These are phyloP conservation scores for Enteromius mattozi DNA, from an alignment of 2,797 vertebrate species.

Conservation along the genomic window DNA sequence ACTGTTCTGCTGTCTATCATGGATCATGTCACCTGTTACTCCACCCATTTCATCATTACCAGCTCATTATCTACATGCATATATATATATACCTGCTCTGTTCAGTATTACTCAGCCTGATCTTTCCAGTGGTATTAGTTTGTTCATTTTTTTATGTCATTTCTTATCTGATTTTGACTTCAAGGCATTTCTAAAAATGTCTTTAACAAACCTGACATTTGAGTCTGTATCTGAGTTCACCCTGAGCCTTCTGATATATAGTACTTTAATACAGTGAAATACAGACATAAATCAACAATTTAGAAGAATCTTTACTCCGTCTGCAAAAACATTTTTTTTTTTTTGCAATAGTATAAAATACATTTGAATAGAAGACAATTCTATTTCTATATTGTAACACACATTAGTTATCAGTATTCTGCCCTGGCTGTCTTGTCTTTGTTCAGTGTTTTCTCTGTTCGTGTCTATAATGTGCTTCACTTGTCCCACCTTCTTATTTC, in stretches of 20 bases:
- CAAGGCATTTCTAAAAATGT: background rate
- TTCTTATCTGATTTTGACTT: background rate
- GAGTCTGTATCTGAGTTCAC: no score
- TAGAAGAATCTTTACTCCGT: background rate
- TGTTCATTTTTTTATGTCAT: no score
- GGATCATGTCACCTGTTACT: background rate
- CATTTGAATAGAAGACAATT: background rate
- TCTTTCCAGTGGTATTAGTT: no score
- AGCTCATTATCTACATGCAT: no score
- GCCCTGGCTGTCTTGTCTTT: no score
- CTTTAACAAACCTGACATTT: no score
- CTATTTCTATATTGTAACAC: background rate
- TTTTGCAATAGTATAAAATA: background rate
- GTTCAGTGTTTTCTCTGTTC: no score
- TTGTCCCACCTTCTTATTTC: no score
- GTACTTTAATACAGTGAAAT: background rate
- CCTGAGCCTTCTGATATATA: no score
- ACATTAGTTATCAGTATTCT: background rate
- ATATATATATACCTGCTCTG: no score
- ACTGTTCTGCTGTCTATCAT: background rate
- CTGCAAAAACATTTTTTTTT: background rate
- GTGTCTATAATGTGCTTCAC: no score
- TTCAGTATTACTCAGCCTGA: no score
- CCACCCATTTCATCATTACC: background rate
- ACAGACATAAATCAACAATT: background rate